Conservation (phyloP, 2,797 vertebrate genomes). For the Apogon hyalosoma region DNA sequence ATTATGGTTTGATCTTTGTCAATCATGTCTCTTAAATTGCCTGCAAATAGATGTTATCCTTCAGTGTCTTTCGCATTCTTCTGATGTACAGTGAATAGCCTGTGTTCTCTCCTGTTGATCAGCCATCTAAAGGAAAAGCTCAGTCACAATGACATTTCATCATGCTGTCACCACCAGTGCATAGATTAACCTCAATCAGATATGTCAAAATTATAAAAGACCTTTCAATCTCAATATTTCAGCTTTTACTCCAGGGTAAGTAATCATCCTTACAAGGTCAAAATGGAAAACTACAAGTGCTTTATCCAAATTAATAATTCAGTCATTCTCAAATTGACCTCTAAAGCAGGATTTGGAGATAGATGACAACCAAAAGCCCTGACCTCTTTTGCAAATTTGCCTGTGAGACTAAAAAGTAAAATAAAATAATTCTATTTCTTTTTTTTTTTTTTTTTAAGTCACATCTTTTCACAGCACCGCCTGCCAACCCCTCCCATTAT, state of each 20-base stretch:
- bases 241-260: constrained; percentile 43
- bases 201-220: constrained; percentile 35
- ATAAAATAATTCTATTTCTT: background rate
- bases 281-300: constrained; percentile 28
- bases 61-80: background rate
- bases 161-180: background rate
- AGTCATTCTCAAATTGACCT: constrained; percentile 43
- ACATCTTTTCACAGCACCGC: constrained; percentile 26
- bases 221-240: constrained; percentile 33
- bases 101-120: background rate
- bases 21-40: background rate
- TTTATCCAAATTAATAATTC: constrained; percentile 50
- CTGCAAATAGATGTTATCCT: no score
- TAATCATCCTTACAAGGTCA: constrained; percentile 56
- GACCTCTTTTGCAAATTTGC: background rate
- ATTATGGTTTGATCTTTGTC: background rate
- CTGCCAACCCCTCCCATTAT: constrained; percentile 62
- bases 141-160: constrained; percentile 14
- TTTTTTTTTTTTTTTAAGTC: background rate
- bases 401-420: background rate
- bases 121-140: background rate
- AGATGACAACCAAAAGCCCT: background rate
- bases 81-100: background rate
- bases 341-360: background rate
- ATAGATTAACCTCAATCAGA: constrained; percentile 19